These are phyloP conservation scores for Leptosomus discolor DNA, from an alignment of 2,113 vertebrate species.

Conservation along the genomic window DNA sequence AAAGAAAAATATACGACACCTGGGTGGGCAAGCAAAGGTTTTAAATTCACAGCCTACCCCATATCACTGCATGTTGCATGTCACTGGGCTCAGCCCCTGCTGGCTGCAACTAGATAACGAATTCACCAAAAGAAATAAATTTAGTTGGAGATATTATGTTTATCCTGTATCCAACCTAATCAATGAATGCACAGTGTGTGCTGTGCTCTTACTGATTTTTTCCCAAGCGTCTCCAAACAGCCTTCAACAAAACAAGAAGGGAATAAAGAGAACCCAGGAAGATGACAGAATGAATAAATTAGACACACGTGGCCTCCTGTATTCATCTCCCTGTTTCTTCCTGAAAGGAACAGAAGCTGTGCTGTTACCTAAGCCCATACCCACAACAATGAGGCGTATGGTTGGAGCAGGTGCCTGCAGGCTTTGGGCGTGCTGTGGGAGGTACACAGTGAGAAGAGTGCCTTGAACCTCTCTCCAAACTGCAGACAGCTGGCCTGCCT, in stretches of 20 bases:
- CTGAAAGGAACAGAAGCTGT: neutral
- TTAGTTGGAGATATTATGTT: neutral
- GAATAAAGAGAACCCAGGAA: neutral
- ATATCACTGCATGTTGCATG: neutral
- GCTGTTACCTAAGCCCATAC: neutral
- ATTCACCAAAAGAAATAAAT: neutral
- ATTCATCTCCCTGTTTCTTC: neutral
- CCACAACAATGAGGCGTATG: neutral
- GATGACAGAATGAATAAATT: slow-evolving; percentile 2
- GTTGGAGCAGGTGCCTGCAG: neutral
- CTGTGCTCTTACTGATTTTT: neutral
- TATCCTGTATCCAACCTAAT: neutral
- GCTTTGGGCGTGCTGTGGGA: neutral
- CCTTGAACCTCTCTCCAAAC: neutral
- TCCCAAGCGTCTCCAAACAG: slow-evolving; percentile 1
- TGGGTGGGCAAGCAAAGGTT: neutral
- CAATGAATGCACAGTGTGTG: neutral
- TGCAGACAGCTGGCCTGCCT: neutral
- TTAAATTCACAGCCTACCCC: neutral
- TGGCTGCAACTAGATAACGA: neutral
- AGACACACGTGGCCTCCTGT: neutral
- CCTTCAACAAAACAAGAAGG: neutral
- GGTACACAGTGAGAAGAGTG: neutral
- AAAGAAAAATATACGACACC: neutral
- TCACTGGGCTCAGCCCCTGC: neutral